A percentile compares a stretch with the other conserved stretches of the same genome.
These are phyloP conservation scores for Akabosia matsudoensis DNA, from an alignment of 1,140 invertebrate species.

Conservation along the genomic window DNA sequence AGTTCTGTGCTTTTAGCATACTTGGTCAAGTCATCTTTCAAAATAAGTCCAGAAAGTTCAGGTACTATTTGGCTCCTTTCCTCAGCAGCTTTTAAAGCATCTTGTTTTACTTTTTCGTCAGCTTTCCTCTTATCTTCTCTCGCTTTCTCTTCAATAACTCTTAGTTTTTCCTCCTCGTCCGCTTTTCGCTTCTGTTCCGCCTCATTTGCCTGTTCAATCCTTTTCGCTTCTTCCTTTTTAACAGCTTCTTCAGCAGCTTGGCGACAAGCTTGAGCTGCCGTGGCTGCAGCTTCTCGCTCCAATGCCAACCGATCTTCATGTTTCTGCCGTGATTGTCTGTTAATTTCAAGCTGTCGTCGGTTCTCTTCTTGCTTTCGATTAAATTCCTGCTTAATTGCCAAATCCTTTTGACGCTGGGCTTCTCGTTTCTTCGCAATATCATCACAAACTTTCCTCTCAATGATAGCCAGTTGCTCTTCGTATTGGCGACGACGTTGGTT, in stretches of 20 bases:
- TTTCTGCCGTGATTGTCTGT: not conserved
- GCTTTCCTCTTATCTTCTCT: not conserved
- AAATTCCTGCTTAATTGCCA: not conserved
- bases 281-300: not conserved
- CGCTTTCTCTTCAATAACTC: not conserved
- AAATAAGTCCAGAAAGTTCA: conserved; percentile 33
- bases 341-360: not conserved
- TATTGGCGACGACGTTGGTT: not conserved
- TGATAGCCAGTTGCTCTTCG: no score
- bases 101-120: conserved; percentile 18
- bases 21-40: conserved; percentile 31
- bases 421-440: not conserved
- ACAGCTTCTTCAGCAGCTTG: not conserved
- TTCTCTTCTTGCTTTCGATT: conserved; percentile 5
- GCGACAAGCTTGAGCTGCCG: not conserved
- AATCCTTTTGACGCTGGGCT: not conserved
- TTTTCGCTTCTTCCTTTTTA: conserved; percentile 22
- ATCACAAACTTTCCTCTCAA: not conserved
- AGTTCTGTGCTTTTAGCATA: conserved; percentile 34
- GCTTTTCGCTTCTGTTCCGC: conserved; percentile 20
- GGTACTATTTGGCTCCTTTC: conserved; percentile 26
- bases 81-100: not conserved
- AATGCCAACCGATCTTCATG: not conserved
- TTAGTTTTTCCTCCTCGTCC: not conserved
- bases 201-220: not conserved